Conservation (phyloP, 2,113 vertebrate genomes). For the Mormyrus lacerda region DNA sequence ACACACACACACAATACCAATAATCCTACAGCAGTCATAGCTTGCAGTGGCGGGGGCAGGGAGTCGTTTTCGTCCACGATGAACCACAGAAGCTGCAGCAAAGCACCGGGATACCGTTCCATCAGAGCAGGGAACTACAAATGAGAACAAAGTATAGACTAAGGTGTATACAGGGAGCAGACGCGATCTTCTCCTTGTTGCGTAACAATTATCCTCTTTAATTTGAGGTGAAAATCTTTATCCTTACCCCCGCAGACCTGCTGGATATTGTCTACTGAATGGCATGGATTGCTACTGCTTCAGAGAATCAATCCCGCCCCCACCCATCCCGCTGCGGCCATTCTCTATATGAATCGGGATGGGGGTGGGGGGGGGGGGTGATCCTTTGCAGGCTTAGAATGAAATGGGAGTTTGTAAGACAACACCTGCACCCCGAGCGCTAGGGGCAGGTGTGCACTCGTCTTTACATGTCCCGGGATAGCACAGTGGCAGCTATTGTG, state of each 20-base stretch:
- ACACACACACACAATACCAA: neutral
- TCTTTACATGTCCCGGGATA: neutral
- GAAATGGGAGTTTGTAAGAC: neutral
- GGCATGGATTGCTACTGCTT: neutral
- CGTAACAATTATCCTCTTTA: neutral
- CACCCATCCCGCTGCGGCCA: neutral
- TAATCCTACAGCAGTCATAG: neutral
- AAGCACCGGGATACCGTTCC: neutral
- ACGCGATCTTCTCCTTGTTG: neutral
- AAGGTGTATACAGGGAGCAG: neutral
- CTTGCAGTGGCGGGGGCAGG: neutral
- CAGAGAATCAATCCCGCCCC: neutral
- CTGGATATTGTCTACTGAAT: neutral
- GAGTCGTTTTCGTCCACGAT: neutral
- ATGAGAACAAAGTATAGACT: neutral
- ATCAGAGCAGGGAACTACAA: neutral
- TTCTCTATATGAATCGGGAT: neutral
- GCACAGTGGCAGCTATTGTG: neutral
- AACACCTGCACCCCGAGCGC: neutral
- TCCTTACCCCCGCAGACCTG: neutral
- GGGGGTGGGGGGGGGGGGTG: neutral
- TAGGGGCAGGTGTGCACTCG: neutral
- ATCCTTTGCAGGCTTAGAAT: neutral
- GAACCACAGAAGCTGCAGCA: neutral
- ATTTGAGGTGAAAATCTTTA: neutral